Conservation (phyloP, 2,113 vertebrate genomes). For the Nothocercus nigrocapillus region DNA sequence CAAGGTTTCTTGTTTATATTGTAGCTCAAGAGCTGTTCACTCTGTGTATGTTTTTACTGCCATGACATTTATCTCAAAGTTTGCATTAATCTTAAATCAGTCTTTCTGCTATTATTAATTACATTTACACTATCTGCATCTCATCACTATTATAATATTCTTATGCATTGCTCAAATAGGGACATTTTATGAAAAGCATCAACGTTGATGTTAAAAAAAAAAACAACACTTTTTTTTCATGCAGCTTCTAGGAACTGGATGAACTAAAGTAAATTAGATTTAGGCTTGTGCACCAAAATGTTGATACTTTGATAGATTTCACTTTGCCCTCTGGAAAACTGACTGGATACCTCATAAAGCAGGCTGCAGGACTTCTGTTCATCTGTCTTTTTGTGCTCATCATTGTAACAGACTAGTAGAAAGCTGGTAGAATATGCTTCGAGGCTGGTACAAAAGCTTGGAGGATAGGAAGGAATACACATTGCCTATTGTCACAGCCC, state of each 20-base stretch:
- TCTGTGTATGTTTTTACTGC: background rate
- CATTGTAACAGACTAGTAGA: background rate
- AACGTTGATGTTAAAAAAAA: background rate
- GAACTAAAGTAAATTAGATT: background rate
- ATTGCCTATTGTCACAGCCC: background rate
- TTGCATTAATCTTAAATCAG: constrained; percentile 7
- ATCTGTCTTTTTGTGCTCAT: background rate
- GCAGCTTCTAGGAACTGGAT: background rate
- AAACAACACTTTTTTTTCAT: background rate
- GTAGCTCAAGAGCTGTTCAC: background rate
- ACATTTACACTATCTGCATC: background rate
- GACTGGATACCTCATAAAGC: background rate
- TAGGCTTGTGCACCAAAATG: background rate
- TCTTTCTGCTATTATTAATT: constrained; percentile 14
- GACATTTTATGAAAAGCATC: background rate
- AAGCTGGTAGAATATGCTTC: background rate
- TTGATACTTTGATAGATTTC: background rate
- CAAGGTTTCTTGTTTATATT: constrained; percentile 13
- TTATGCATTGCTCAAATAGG: background rate
- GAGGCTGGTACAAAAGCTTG: background rate
- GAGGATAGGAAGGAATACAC: background rate
- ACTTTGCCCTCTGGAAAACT: background rate
- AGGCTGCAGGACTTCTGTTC: background rate
- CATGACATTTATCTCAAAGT: background rate
- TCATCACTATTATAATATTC: background rate